phyloP scores from a whole-genome alignment of 2,888 invertebrate species.

The Agrotis exclamationis region DNA sequence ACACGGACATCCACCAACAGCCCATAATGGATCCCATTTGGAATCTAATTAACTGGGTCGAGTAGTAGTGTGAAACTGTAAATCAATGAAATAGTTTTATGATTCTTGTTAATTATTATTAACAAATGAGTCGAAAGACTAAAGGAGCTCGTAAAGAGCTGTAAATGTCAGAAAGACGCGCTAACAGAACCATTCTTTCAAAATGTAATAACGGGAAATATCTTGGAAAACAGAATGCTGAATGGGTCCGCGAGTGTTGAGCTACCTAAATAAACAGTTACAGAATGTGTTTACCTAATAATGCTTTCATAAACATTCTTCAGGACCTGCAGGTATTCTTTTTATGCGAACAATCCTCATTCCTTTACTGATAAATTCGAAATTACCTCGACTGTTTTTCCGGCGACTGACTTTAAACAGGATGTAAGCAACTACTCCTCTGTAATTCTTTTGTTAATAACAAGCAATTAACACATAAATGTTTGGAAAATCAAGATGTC shows the following conservation, averaged over 20 bases:
- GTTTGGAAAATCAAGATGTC: conserved; percentile 35
- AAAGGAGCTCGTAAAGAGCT: conserved; percentile 39
- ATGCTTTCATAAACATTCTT: conserved; percentile 14
- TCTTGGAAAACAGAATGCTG: conserved; percentile 29
- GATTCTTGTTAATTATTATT: conserved; percentile 55
- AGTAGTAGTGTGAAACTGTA: conserved; percentile 54
- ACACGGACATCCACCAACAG: conserved; percentile 58
- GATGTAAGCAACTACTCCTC: background rate
- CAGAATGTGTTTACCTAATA: conserved; percentile 10
- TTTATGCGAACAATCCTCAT: background rate
- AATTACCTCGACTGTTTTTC: background rate
- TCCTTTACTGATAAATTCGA: conserved; percentile 1
- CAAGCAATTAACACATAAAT: conserved; percentile 12
- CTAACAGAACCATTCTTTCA: conserved; percentile 14
- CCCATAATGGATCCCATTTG: conserved; percentile 69
- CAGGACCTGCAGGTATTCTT: background rate
- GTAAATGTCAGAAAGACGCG: conserved; percentile 42
- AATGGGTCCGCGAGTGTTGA: background rate
- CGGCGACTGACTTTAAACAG: background rate
- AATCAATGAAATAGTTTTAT: conserved; percentile 51
- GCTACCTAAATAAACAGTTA: conserved; percentile 3
- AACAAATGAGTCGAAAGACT: conserved; percentile 41
- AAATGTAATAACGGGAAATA: conserved; percentile 14
- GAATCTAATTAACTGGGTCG: conserved; percentile 69
- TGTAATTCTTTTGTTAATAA: conserved; percentile 10